Evolutionary conservation across 1,140 invertebrate species (phyloP).

Genomic region (Telenomus remus): DNA sequence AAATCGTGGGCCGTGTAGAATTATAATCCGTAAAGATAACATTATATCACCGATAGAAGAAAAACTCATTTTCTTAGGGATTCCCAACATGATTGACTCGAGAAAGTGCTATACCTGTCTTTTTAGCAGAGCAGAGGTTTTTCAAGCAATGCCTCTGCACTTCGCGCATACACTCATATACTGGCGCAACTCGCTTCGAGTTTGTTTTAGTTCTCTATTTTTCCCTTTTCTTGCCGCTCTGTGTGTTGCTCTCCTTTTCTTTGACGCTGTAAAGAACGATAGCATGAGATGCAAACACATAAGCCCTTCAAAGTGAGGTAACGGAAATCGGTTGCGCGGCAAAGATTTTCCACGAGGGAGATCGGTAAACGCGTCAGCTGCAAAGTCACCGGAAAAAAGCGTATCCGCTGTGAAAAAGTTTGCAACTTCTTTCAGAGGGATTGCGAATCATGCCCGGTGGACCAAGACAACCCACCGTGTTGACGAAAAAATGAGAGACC

Average conservation of each 20-base stretch:
- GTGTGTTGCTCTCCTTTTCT: neutral
- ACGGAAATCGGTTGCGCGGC: conserved; percentile 42
- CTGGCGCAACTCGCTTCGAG: conserved; percentile 14
- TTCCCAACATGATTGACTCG: conserved; percentile 51
- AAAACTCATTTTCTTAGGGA: conserved; percentile 50
- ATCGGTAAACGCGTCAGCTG: conserved; percentile 60
- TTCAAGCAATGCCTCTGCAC: conserved; percentile 29
- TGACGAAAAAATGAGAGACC: conserved; percentile 63
- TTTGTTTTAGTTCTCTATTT: conserved; percentile 35
- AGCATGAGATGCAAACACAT: conserved; percentile 13
- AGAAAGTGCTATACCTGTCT: conserved; percentile 29
- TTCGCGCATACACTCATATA: conserved; percentile 51
- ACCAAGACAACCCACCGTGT: conserved; percentile 58
- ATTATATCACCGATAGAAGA: conserved; percentile 31
- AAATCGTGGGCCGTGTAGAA: conserved; percentile 19
- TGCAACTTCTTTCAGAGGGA: conserved; percentile 39
- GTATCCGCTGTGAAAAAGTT: conserved; percentile 44
- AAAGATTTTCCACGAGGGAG: conserved; percentile 46
- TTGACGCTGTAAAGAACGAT: conserved; percentile 5
- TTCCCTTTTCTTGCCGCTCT: neutral
- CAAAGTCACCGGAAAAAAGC: conserved; percentile 56
- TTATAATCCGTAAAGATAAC: conserved; percentile 39
- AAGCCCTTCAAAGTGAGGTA: conserved; percentile 40
- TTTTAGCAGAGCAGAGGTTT: conserved; percentile 20
- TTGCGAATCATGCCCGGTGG: conserved; percentile 56